Base-by-base conservation (phyloP, 2,113 vertebrate genomes). In the Stercorarius parasiticus region DNA sequence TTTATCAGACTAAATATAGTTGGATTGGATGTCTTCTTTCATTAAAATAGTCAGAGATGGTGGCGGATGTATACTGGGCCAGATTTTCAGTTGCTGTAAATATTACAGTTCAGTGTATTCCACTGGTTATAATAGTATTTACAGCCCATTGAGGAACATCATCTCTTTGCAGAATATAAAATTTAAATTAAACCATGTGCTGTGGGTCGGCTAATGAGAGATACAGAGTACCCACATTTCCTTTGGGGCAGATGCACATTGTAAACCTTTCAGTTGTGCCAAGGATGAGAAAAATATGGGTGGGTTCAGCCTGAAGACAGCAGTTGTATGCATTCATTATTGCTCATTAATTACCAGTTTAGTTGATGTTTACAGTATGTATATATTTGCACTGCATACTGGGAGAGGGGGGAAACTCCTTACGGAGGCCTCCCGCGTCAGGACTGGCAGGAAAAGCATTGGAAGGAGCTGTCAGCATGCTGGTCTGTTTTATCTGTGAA, bases 1-100 rank as follows among this genome's bases (percentile, higher is more conserved):
- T 95, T 94, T 96, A 91, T 97, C 67, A 38, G 50, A 72, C 89
- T 93, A 85, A 95, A 95, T 93, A 59, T 73, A 96, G 84, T 79
- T 82, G 78, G 73, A 76, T 62, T 87, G 78, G 87, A 85, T 4
- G 2, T 90, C 87, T 47, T 92, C 70, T 88, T 88, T 77, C 67
- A 80, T 45, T 88, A 26, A 66, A 92, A 69, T 26, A n/a, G 34
- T 85, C 65, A 69, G 81, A 89, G 86, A 67, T 14, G 32, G 83
- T 74, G 52, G 32, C 73, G 76, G 65, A 72, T 85, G 23, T 59
- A 30, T 58, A n/a, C 53, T 58, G 58, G 36, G 25, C 15, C 49
- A 86, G 30, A 80, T 86, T 80, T 61, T 85, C 5, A 3, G 27
- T 52, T 88, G 45, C 21, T 92, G 47, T 85, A 89, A 92, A 50